Evolutionary conservation across 2,888 invertebrate genomes (phyloP), one percentile per base, ranked within the genome.

Genomic region (Synanthedon myopaeformis): DNA sequence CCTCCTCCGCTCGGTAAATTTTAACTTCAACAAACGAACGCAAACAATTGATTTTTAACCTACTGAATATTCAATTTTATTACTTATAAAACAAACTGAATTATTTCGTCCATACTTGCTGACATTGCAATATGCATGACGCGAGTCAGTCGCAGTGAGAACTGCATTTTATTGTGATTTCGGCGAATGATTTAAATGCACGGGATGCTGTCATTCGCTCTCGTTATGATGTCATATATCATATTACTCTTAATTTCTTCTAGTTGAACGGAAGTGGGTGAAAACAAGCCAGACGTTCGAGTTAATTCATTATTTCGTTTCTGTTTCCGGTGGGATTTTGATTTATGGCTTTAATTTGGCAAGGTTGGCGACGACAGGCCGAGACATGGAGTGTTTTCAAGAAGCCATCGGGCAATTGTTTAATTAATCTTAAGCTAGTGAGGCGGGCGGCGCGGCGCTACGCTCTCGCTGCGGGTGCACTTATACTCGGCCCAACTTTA

Each of bases 381-480:
- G 83, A 80, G 84, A 86, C 86, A 86, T 82, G 81, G 85, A 86
- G 86, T 86, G 84, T 85, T 85, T 84, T 86, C 82, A 81, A 85
- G 79, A 73, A 86, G 82, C 82, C 82, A 82, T 84, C 84, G 83
- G 79, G 83, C 86, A 82, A 86, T 85, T 86, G 86, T 87, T 86
- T 87, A 87, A 87, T 87, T 87, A 87, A 86, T 87, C 85, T 85
- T 78, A 78, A 79, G 79, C 78, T 72, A 70, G 71, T 76, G 72
- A 77, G 78, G 74, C 74, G 79, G 75, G 35, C 35, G 35, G 35
- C 77, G n/a, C 5, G 28, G 78, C 77, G 73, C 77, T 67, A 62
- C 63, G 62, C 69, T 63, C 60, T 60, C 52, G 55, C 64, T 63
- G 78, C 65, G 66, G 67, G 79, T 82, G 83, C 84, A 86, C 78